These are phyloP conservation scores for Lagopus muta DNA, from an alignment of 2,113 vertebrate species.

Conservation along the genomic window DNA sequence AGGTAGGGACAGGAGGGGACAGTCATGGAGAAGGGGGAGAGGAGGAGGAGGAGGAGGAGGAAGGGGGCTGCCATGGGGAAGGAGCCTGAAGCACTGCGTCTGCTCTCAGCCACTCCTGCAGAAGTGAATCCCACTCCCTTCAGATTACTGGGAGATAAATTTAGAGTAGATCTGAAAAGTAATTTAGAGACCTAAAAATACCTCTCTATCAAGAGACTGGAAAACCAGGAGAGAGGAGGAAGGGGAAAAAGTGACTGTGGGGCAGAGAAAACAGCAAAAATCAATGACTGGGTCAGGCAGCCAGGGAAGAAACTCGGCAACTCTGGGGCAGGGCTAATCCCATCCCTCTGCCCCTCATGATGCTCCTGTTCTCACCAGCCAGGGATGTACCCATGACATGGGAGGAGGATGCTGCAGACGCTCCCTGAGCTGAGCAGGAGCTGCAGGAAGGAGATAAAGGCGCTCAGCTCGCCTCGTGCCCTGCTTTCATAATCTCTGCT, in stretches of 20 bases:
- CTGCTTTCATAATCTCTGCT: slow-evolving; percentile 35
- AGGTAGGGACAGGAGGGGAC: not conserved
- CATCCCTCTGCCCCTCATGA: not conserved
- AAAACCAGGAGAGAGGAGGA: not conserved
- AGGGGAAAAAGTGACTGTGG: not conserved
- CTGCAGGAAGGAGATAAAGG: not conserved
- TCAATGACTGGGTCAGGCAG: not conserved
- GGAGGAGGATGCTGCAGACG: not conserved
- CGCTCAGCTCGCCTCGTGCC: not conserved
- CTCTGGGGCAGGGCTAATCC: not conserved
- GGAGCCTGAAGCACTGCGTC: not conserved
- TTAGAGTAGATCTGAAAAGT: slow-evolving; percentile 36
- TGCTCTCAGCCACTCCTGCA: not conserved
- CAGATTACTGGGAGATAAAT: slow-evolving; percentile 49
- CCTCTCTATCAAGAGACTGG: not conserved
- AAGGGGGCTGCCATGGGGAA: not conserved
- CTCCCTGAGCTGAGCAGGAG: not conserved
- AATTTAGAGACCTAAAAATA: slow-evolving; percentile 49
- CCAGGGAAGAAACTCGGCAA: not conserved
- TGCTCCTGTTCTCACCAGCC: not conserved
- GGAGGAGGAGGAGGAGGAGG: not conserved
- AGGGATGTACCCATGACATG: too few species aligned
- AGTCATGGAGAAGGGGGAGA: not conserved
- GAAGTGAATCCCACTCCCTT: not conserved
- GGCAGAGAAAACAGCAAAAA: not conserved